Percentiles rank a stretch among this genome's conserved stretches.
phyloP scores from a whole-genome alignment of 2,113 vertebrate species.

The Ivindomyrus marchei region DNA sequence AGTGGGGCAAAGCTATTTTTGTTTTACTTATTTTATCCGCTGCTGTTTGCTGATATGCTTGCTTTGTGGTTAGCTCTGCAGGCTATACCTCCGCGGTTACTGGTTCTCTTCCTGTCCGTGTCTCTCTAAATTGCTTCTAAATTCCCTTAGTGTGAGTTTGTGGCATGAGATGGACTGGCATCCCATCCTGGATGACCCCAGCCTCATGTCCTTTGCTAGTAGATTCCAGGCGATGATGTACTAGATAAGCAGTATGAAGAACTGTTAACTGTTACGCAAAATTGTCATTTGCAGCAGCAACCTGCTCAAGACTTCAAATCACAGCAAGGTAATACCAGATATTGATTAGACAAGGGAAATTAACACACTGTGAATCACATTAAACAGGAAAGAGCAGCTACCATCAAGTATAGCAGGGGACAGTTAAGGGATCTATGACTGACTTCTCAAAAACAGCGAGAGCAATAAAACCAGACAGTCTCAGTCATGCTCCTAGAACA shows the following conservation, averaged over 20 bases:
- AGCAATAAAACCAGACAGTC: neutral
- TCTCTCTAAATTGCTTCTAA: neutral
- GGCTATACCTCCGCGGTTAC: neutral
- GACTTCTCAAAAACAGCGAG: neutral
- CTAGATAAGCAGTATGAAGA: neutral
- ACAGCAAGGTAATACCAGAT: neutral
- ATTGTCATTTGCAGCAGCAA: neutral
- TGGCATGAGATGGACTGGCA: neutral
- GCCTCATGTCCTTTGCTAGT: neutral
- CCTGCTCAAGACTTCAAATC: neutral
- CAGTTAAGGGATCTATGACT: neutral
- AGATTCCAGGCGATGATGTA: neutral
- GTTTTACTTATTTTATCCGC: neutral
- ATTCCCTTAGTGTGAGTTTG: neutral
- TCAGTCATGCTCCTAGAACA: neutral
- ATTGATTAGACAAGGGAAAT: neutral
- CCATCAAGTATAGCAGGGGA: neutral
- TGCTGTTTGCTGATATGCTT: neutral
- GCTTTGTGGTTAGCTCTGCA: neutral
- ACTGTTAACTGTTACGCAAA: neutral
- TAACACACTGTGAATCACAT: neutral
- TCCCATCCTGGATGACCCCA: neutral
- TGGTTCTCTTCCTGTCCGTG: neutral
- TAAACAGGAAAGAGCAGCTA: neutral
- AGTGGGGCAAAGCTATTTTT: neutral